Evolutionary conservation across 2,888 invertebrate species (phyloP), one percentile per base, ranked within the genome.

Genomic region (Vanessa cardui): DNA sequence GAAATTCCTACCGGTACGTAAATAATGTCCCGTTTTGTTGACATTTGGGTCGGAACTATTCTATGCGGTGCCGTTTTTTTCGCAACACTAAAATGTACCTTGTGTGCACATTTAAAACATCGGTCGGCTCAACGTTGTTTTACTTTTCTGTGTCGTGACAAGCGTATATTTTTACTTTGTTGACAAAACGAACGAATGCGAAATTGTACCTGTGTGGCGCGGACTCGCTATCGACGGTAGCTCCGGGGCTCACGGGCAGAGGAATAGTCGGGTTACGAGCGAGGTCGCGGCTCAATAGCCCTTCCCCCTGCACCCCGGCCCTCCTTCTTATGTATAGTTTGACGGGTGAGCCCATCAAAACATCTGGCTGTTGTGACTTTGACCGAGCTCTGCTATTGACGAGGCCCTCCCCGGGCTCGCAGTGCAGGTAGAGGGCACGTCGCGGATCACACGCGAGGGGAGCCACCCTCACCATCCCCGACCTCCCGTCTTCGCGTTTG

Each of bases 311-410:
- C 33, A 47, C 45, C 52, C 62, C 60, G 45, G 61, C 56, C 54
- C 58, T 46, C 46, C 67, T 47, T 58, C 56, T 50, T 58, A 50
- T 59, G 58, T 52, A 54, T 58, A 46, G 47, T 58, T 47, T 60
- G 68, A 61, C 52, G 59, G 59, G 63, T 64, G 56, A 56, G 64
- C 64, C 63, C 68, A 64, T 67, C 67, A 68, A 71, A 70, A 72
- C 78, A 77, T 77, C 80, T 78, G 70, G 69, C 73, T 76, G 77
- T 76, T 82, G 76, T 79, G 79, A 80, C 80, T 82, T 80, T 77
- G 78, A 79, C 79, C 80, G 78, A 77, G 77, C 77, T 79, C 76
- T 78, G 75, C 77, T 76, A 79, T 81, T 82, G 86, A 83, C 79
- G 80, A 74, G 80, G 80, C 83, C 82, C 77, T 80, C 78, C 83